phyloP scores from a whole-genome alignment of 2,113 vertebrate genomes.

The Seriola aureovittata region DNA sequence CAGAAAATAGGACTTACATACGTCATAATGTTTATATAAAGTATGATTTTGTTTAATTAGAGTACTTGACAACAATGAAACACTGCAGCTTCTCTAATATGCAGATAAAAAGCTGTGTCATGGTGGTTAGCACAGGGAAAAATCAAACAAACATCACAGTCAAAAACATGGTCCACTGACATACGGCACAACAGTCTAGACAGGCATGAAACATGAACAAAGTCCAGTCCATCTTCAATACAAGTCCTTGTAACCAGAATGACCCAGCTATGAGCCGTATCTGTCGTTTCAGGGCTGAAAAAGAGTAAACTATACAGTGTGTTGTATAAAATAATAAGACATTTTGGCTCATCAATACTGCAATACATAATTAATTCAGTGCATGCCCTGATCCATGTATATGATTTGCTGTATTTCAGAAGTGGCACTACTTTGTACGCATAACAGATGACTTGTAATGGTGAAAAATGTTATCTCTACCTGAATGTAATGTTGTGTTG shows the following conservation, averaged over 20 bases:
- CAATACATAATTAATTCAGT: not conserved
- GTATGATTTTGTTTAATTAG: slow-evolving; percentile 51
- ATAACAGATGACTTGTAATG: slow-evolving; percentile 16
- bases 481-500: not conserved
- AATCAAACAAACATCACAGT: not conserved
- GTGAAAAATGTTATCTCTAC: not conserved
- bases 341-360: slow-evolving; percentile 19
- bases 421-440: not conserved
- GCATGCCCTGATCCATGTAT: not conserved
- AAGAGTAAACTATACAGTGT: slow-evolving; percentile 19
- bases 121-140: not conserved
- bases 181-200: slow-evolving; percentile 24
- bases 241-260: not conserved
- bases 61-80: slow-evolving; percentile 3
- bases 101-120: not conserved
- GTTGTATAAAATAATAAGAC: slow-evolving; percentile 34
- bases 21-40: not conserved
- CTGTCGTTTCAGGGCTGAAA: not conserved
- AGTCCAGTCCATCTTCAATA: slow-evolving; percentile 3
- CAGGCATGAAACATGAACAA: slow-evolving; percentile 5
- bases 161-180: slow-evolving; percentile 50
- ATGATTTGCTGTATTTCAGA: slow-evolving; percentile 4
- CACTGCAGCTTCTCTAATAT: slow-evolving; percentile 17
- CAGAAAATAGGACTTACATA: not conserved
- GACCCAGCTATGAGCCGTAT: not conserved